Conservation (phyloP, 1,140 invertebrate species). For the Hyles euphorbiae region DNA sequence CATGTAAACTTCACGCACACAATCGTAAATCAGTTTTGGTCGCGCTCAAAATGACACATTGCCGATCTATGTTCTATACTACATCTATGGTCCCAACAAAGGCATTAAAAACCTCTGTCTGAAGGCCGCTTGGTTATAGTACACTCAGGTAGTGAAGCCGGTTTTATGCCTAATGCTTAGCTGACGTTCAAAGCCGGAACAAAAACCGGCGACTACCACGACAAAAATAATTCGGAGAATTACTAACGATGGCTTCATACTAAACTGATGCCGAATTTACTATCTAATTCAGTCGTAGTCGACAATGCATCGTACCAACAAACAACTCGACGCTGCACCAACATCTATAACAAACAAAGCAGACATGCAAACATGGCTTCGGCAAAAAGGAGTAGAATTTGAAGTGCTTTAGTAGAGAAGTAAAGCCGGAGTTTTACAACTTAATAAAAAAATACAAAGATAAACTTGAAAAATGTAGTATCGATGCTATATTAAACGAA, state of each 20-base stretch:
- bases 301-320: constrained; percentile 7
- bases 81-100: not conserved
- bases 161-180: constrained; percentile 2
- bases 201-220: constrained; percentile 6
- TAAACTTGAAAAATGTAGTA: constrained; percentile 6
- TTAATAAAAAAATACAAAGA: constrained; percentile 10
- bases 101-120: constrained; percentile 4
- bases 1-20: too few species aligned
- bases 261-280: not conserved
- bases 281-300: not conserved
- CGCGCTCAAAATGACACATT: too few species aligned
- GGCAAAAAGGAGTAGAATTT: constrained; percentile 10
- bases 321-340: constrained; percentile 5
- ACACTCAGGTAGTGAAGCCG: not conserved
- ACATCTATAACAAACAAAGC: constrained; percentile 9
- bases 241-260: not conserved
- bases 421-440: constrained; percentile 8
- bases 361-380: constrained; percentile 8
- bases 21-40: too few species aligned
- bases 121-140: constrained; percentile 5
- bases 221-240: not conserved
- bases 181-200: constrained; percentile 2
- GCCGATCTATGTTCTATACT: too few species aligned
- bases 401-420: not conserved
- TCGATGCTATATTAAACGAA: constrained; percentile 10